These are phyloP conservation scores for Julus scandinavius DNA, from an alignment of 2,888 invertebrate species.

Conservation along the genomic window DNA sequence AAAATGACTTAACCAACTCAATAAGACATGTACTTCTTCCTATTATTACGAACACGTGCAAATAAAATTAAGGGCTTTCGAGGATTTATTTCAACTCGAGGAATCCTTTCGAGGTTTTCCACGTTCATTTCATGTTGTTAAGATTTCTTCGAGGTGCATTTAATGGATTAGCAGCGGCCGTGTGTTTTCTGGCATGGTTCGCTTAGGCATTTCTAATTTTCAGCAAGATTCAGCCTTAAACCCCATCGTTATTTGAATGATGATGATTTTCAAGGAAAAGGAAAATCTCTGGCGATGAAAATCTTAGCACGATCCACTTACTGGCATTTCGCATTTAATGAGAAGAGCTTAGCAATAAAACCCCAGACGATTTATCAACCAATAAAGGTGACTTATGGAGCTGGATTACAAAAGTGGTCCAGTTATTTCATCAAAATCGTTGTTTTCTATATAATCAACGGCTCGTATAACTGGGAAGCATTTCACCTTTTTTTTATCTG, in stretches of 20 bases:
- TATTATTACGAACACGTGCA: background rate
- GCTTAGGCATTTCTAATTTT: background rate
- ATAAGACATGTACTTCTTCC: too few relatives aligned
- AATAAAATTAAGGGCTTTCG: slow-evolving; percentile 7
- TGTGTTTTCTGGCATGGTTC: background rate
- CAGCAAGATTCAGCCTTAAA: background rate
- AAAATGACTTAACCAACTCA: too few relatives aligned
- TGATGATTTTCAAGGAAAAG: background rate
- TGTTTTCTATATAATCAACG: background rate
- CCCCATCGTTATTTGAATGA: slow-evolving; percentile 22
- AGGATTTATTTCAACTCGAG: background rate
- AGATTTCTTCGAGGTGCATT: slow-evolving; percentile 2
- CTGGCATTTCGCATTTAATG: slow-evolving; percentile 1
- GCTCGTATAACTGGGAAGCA: background rate
- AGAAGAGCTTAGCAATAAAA: slow-evolving; percentile 9
- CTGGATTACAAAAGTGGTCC: background rate
- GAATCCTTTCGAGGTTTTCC: background rate
- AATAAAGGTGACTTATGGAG: slow-evolving; percentile 35
- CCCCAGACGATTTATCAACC: slow-evolving; percentile 18
- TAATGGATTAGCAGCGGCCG: background rate
- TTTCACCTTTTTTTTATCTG: background rate
- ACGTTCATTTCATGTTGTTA: background rate
- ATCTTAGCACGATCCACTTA: slow-evolving; percentile 30
- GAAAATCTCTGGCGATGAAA: slow-evolving; percentile 9
- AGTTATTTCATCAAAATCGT: slow-evolving; percentile 17